Percentiles rank a stretch among this genome's conserved stretches.
Conservation (phyloP, 2,797 vertebrate species). For the Pseudomugil gertrudae region DNA sequence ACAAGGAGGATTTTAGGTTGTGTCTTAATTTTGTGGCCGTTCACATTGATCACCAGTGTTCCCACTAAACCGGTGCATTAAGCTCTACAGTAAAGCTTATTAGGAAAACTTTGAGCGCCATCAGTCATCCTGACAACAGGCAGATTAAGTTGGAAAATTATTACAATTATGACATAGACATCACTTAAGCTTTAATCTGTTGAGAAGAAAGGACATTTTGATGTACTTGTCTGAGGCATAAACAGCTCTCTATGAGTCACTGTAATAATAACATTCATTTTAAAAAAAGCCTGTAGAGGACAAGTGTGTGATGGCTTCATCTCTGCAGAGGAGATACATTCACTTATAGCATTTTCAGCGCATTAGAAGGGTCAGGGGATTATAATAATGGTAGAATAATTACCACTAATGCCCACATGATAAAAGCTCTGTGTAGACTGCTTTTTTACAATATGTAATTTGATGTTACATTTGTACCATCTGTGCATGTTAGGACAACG, state of each 20-base stretch:
- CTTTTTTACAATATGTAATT: conserved; percentile 29
- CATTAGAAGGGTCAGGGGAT: conserved; percentile 50
- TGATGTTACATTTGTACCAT: conserved; percentile 31
- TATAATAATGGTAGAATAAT: conserved; percentile 48
- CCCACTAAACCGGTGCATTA: neutral
- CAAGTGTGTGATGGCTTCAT: conserved; percentile 10
- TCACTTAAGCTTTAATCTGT: conserved; percentile 52
- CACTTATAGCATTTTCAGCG: conserved; percentile 39
- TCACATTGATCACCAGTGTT: neutral
- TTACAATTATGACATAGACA: conserved; percentile 42
- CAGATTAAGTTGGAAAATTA: conserved; percentile 24
- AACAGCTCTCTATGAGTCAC: conserved; percentile 54
- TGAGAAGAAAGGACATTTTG: conserved; percentile 51
- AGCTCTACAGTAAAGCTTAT: neutral
- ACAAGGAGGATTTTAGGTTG: neutral
- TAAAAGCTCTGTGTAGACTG: conserved; percentile 33
- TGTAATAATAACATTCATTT: neutral
- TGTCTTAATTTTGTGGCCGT: neutral
- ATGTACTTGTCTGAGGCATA: conserved; percentile 49
- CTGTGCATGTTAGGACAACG: conserved; percentile 13
- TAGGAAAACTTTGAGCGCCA: conserved; percentile 15
- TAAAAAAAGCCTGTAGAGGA: conserved; percentile 11
- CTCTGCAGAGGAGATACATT: conserved; percentile 8
- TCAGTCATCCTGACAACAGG: conserved; percentile 25
- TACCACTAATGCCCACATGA: conserved; percentile 38